These are phyloP conservation scores for Globia sparganii DNA, from an alignment of 2,888 invertebrate species.

Conservation along the genomic window DNA sequence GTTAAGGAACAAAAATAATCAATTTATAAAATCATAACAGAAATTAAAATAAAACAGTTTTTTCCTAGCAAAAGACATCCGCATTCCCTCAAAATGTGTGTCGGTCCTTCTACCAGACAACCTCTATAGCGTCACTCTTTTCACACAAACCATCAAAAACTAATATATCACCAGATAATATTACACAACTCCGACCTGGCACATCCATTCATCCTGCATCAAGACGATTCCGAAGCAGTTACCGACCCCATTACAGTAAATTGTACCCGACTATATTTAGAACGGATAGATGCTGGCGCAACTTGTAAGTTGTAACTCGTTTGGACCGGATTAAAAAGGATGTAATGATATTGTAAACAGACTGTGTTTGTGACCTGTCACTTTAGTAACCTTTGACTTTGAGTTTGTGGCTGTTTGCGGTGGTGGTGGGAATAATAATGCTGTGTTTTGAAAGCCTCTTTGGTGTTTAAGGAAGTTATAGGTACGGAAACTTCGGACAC, in stretches of 20 bases:
- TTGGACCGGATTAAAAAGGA: slow-evolving; percentile 55
- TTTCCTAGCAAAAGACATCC: too few relatives aligned
- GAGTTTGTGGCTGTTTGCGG: neutral
- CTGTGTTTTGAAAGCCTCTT: neutral
- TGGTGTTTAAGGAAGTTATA: neutral
- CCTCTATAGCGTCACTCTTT: neutral
- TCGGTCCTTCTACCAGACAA: too few relatives aligned
- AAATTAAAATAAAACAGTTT: too few relatives aligned
- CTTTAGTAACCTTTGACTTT: slow-evolving; percentile 40
- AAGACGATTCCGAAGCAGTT: slow-evolving; percentile 52
- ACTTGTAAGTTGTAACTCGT: slow-evolving; percentile 31
- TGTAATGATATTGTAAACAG: slow-evolving; percentile 39
- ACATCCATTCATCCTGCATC: slow-evolving; percentile 53
- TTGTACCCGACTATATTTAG: slow-evolving; percentile 71
- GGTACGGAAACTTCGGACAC: neutral
- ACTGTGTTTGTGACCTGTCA: slow-evolving; percentile 31
- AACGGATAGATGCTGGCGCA: slow-evolving; percentile 43
- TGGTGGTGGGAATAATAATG: too few relatives aligned
- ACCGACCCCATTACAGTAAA: slow-evolving; percentile 67
- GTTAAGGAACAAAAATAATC: too few relatives aligned
- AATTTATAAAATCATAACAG: too few relatives aligned
- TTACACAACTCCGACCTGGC: slow-evolving; percentile 48
- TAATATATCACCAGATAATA: slow-evolving; percentile 35
- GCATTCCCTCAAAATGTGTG: too few relatives aligned
- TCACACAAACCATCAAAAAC: slow-evolving; percentile 25